Evolutionary conservation across 2,797 vertebrate genomes (phyloP).

Genomic region (Myiothlypis coronata): DNA sequence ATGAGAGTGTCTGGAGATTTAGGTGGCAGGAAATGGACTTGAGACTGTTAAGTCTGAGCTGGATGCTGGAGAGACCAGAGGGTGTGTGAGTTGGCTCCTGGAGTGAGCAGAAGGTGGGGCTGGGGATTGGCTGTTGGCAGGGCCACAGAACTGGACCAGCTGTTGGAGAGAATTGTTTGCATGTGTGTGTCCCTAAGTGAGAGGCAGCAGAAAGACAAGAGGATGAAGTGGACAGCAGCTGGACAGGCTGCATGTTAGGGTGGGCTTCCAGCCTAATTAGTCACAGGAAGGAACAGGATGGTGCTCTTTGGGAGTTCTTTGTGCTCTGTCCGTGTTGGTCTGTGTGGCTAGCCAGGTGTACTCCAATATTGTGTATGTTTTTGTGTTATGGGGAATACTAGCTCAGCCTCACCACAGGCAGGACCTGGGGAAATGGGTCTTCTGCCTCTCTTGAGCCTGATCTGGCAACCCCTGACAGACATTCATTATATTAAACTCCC

Average conservation of each 20-base stretch:
- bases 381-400: background rate
- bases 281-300: background rate
- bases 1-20: background rate
- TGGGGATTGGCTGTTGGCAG: background rate
- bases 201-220: background rate
- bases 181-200: background rate
- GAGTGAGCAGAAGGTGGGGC: background rate
- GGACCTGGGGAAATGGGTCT: background rate
- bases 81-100: background rate
- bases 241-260: background rate
- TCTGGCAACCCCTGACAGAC: background rate
- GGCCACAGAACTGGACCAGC: background rate
- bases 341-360: background rate
- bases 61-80: background rate
- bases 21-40: background rate
- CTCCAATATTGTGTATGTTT: fast-evolving
- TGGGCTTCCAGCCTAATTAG: background rate
- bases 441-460: background rate
- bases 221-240: background rate
- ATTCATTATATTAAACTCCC: background rate
- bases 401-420: background rate
- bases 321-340: background rate
- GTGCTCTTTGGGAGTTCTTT: background rate
- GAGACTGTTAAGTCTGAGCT: background rate
- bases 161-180: background rate